These are phyloP conservation scores for Choristoneura rosaceana DNA, from an alignment of 2,888 invertebrate species.

Conservation along the genomic window DNA sequence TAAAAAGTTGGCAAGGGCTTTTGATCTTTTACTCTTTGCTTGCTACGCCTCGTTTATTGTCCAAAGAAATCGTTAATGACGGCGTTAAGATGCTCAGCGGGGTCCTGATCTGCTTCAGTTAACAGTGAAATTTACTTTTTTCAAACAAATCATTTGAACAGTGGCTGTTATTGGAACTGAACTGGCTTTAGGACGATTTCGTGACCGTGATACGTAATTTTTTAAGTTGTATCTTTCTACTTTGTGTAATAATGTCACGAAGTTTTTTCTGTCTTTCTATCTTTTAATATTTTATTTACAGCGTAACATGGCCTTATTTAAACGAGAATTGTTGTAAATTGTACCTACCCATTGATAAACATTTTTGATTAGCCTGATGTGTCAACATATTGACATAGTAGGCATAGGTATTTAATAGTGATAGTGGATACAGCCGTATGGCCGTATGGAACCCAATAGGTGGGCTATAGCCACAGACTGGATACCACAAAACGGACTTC, in stretches of 20 bases:
- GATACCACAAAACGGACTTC: too few species aligned
- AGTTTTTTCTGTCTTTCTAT: too few species aligned
- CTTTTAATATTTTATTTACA: too few species aligned
- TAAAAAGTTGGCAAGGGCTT: background rate
- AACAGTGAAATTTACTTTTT: constrained; percentile 31
- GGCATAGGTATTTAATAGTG: too few species aligned
- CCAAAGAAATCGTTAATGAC: constrained; percentile 34
- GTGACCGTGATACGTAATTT: too few species aligned
- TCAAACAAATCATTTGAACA: constrained; percentile 20
- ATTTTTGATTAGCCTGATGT: too few species aligned
- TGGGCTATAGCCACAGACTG: too few species aligned
- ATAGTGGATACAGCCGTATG: background rate
- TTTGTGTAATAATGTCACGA: too few species aligned
- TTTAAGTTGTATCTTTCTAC: too few species aligned
- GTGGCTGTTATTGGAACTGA: background rate
- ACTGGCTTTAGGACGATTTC: background rate
- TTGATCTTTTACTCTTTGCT: background rate
- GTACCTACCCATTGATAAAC: too few species aligned
- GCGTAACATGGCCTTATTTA: too few species aligned
- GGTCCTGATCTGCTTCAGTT: constrained; percentile 27
- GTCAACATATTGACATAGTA: background rate
- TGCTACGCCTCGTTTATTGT: constrained; percentile 33
- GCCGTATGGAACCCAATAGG: too few species aligned
- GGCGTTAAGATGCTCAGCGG: constrained; percentile 29
- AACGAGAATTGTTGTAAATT: background rate